phyloP scores from a whole-genome alignment of 2,888 invertebrate genomes.

The Isotomurus palustris region DNA sequence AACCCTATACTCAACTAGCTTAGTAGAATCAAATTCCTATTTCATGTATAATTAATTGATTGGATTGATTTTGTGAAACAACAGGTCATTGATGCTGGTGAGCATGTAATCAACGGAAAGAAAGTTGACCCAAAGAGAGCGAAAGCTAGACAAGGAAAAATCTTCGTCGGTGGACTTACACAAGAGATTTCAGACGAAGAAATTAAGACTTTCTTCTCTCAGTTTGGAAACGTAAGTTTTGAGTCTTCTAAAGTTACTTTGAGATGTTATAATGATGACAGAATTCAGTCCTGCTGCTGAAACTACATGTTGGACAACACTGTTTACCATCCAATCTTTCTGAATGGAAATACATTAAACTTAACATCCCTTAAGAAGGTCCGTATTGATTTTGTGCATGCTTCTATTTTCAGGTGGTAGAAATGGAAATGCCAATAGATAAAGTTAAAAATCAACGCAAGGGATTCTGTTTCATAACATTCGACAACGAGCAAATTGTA shows the following conservation, averaged over 20 bases:
- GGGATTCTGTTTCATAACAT: slow-evolving; percentile 96
- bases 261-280: slow-evolving; percentile 28
- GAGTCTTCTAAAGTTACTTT: too few relatives aligned
- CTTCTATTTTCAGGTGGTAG: slow-evolving; percentile 67
- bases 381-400: slow-evolving; percentile 6
- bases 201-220: slow-evolving; percentile 84
- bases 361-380: background rate
- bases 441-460: slow-evolving; percentile 94
- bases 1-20: too few relatives aligned
- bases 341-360: slow-evolving; percentile 22
- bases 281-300: slow-evolving; percentile 45
- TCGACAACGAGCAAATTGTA: slow-evolving; percentile 90
- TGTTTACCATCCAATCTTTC: slow-evolving; percentile 37
- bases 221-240: slow-evolving; percentile 83
- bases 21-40: too few relatives aligned
- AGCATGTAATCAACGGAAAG: slow-evolving; percentile 90
- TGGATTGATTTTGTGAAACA: slow-evolving; percentile 14
- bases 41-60: too few relatives aligned
- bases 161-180: slow-evolving; percentile 92
- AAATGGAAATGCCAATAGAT: slow-evolving; percentile 95
- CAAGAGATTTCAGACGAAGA: slow-evolving; percentile 89
- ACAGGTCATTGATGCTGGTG: slow-evolving; percentile 68
- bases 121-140: slow-evolving; percentile 95
- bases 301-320: slow-evolving; percentile 37
- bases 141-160: slow-evolving; percentile 90